Evolutionary conservation across 2,113 vertebrate genomes (phyloP).

Genomic region (Rafetus swinhoei): DNA sequence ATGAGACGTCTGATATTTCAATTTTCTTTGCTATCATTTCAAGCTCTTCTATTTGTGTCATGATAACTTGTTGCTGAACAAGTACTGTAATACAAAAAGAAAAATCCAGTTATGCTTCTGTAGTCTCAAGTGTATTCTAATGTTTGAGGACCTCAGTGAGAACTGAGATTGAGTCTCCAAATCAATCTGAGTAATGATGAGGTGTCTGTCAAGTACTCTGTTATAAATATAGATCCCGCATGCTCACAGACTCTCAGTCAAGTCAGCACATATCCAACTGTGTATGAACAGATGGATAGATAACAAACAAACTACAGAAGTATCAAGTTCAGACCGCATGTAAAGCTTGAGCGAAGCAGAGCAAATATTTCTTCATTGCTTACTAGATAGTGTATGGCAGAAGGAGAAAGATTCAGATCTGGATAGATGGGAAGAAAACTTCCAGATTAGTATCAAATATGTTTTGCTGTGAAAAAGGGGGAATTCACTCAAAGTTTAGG

Average conservation of each 20-base stretch:
- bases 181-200: background rate
- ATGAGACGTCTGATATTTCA: fast-evolving
- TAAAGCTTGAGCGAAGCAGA: background rate
- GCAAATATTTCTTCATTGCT: background rate
- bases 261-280: background rate
- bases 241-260: background rate
- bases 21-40: background rate
- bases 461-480: background rate
- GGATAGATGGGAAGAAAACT: background rate
- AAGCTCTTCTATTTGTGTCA: background rate
- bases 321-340: background rate
- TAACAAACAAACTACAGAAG: background rate
- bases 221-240: background rate
- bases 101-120: background rate
- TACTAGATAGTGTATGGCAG: background rate
- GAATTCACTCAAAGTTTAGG: background rate
- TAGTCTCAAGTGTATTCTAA: background rate
- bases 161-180: background rate
- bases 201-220: background rate
- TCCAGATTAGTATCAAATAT: background rate
- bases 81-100: background rate
- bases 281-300: background rate
- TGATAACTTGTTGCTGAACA: background rate
- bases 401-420: background rate
- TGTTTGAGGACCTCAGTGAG: background rate